Base-by-base conservation (phyloP, 2,888 invertebrate genomes). In the Hirtodrosophila alboralis region DNA sequence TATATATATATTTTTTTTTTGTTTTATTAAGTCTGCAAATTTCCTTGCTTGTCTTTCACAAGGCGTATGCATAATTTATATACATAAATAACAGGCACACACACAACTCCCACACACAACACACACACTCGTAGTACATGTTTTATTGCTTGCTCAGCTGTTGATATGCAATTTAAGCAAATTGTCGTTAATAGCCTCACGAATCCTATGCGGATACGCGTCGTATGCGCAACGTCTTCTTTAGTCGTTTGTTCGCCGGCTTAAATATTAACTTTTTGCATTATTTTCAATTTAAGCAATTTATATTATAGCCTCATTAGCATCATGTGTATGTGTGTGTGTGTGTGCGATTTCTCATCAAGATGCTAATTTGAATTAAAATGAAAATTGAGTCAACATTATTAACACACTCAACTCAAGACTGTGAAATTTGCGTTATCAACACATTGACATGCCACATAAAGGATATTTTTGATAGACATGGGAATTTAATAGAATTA, bases 201-300 rank as follows among this genome's bases (percentile, higher is more conserved):
- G 36, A 68, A 68, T 52, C 31, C 40, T 28, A 40, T 31, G 41
- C 52, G 44, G 31, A 40, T 36, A 45, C 14, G 23, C n/a, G 40
- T n/a, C n/a, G n/a, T n/a, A n/a, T n/a, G n/a, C n/a, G 54, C 57
- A 57, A 74, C 60, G 12, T 49, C 48, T 64, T 37, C 28, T 34
- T 54, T 40, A 44, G 28, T 12, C 13, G 7, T 23, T 38, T 53
- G 9, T 30, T 36, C 38, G 37, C 6, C 47, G 51, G 71, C 56
- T 57, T 58, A 61, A 63, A 58, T 69, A 66, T 66, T 64, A 68
- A 72, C 79, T 67, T 84, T 81, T 81, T 81, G 83, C 85, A 81
- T 67, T 79, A 85, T 73, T 79, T 73, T 83, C 70, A 83, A 79
- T 85, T 85, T 61, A 73, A 85, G 85, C 64, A 81, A 79, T 84